These are phyloP conservation scores for Halcyon malimbica DNA, from an alignment of 2,113 vertebrate genomes.

Conservation along the genomic window DNA sequence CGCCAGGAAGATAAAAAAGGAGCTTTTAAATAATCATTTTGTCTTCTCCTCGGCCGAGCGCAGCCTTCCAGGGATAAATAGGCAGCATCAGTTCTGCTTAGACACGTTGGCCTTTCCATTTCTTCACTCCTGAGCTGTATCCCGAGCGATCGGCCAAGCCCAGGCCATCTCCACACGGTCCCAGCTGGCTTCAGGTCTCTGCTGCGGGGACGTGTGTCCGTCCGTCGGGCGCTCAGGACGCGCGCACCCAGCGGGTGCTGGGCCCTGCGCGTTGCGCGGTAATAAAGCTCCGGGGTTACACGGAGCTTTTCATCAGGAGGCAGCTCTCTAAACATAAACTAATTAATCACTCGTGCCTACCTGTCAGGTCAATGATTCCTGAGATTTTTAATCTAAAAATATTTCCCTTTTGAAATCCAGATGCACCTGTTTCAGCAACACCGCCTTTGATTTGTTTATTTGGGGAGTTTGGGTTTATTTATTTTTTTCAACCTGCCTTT, in stretches of 20 bases:
- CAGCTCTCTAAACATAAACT: constrained; percentile 42
- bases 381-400: constrained; percentile 59
- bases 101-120: background rate
- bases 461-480: background rate
- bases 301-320: background rate
- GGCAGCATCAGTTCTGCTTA: constrained; percentile 52
- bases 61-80: constrained; percentile 55
- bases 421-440: constrained; percentile 11
- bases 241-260: background rate
- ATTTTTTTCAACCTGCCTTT: background rate
- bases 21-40: constrained; percentile 74
- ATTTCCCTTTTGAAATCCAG: constrained; percentile 52
- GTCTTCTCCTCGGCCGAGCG: constrained; percentile 28
- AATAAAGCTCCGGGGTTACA: background rate
- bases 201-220: rapidly evolving
- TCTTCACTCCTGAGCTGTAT: constrained; percentile 4
- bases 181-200: background rate
- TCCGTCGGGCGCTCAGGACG: rapidly evolving
- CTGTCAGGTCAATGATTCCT: constrained; percentile 55
- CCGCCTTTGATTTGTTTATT: background rate
- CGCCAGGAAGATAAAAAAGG: constrained; percentile 35
- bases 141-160: background rate
- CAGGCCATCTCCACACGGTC: background rate
- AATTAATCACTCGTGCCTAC: constrained; percentile 46
- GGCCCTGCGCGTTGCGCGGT: rapidly evolving